phyloP scores from a whole-genome alignment of 2,888 invertebrate genomes.

The Eucriotettix oculatus region DNA sequence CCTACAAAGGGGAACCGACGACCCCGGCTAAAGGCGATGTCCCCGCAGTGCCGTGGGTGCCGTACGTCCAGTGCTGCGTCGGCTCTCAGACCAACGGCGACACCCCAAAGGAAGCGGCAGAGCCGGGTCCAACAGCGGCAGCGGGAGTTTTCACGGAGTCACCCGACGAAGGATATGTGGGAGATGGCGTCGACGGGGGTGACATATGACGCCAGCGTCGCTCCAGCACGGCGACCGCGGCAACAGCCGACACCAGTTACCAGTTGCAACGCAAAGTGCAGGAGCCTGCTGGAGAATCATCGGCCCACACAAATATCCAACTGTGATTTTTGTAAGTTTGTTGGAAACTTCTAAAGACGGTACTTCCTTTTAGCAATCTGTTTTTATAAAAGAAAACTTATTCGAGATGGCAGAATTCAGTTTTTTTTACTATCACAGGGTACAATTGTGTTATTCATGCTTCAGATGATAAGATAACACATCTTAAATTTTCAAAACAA shows the following conservation, averaged over 20 bases:
- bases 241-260: not conserved
- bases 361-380: no score
- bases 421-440: no score
- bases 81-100: not conserved
- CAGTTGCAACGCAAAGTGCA: not conserved
- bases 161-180: constrained; percentile 77
- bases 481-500: no score
- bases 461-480: no score
- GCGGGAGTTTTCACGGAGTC: constrained; percentile 47
- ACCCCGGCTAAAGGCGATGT: constrained; percentile 9
- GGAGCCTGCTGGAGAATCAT: not conserved
- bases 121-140: not conserved
- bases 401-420: no score
- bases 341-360: no score
- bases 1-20: constrained; percentile 45
- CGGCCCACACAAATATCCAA: no score
- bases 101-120: constrained; percentile 18
- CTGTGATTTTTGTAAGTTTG: no score
- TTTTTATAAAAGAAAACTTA: no score
- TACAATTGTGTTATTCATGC: no score
- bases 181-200: constrained; percentile 48
- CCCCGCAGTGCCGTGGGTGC: constrained; percentile 5
- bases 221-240: not conserved
- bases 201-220: constrained; percentile 42
- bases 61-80: not conserved